Evolutionary conservation across 37 sponge, comb jelly and placozoan species (phyloP).

Genomic region (Axinella damicornis): DNA sequence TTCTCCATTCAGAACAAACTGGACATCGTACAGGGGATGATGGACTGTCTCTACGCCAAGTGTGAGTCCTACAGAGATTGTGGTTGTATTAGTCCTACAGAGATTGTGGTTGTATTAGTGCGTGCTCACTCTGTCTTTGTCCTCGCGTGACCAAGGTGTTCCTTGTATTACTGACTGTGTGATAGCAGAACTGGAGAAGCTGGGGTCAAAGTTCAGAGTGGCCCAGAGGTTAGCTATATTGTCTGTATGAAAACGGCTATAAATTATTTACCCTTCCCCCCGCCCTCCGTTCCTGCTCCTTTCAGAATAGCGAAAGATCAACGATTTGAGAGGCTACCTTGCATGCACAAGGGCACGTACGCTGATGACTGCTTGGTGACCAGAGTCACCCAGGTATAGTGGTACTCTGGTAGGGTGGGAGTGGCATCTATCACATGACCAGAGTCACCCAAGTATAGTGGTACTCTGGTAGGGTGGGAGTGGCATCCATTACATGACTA

Average conservation of each 20-base stretch:
- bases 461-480: background rate
- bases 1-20: slow-evolving; percentile 98
- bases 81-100: no score
- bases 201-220: slow-evolving; percentile 97
- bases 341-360: slow-evolving; percentile 98
- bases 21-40: slow-evolving; percentile 93
- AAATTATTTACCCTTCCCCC: no score
- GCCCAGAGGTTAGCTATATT: slow-evolving; percentile 66
- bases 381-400: slow-evolving; percentile 87
- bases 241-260: background rate
- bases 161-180: slow-evolving; percentile 99
- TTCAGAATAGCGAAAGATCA: slow-evolving; percentile 92
- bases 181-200: slow-evolving; percentile 95
- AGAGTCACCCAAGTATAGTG: slow-evolving; percentile 73
- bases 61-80: no score
- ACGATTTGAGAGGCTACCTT: slow-evolving; percentile 94
- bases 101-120: no score
- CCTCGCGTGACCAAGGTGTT: slow-evolving; percentile 68
- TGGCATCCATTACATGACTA: no score
- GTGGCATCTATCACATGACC: no score
- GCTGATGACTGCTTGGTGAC: slow-evolving; percentile 98
- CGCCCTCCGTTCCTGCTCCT: no score
- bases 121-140: background rate
- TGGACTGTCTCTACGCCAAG: slow-evolving; percentile 98
- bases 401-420: background rate